These are phyloP conservation scores for Drosophila guanche DNA, from an alignment of 1,140 invertebrate genomes.

Conservation along the genomic window DNA sequence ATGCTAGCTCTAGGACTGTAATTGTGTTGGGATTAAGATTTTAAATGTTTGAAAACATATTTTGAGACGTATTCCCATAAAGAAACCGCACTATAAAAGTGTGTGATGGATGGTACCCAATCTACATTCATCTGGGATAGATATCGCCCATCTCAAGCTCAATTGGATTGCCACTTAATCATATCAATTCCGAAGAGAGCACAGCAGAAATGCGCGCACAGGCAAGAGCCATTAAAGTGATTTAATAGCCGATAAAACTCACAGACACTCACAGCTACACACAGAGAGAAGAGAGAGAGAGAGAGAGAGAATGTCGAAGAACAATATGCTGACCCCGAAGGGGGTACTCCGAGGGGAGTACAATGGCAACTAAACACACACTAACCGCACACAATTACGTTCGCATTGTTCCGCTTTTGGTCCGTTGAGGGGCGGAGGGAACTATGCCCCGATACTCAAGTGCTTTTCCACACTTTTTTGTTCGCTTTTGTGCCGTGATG, in stretches of 20 bases:
- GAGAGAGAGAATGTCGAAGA: constrained; percentile 32
- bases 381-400: constrained; percentile 77
- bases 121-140: no score
- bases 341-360: not conserved
- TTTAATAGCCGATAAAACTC: constrained; percentile 76
- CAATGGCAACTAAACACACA: constrained; percentile 51
- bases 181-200: constrained; percentile 8
- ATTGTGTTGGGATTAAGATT: constrained; percentile 34
- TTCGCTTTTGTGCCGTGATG: not conserved
- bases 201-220: constrained; percentile 8
- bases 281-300: constrained; percentile 55
- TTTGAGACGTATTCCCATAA: no score
- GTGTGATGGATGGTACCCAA: no score
- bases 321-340: constrained; percentile 19
- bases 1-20: constrained; percentile 27
- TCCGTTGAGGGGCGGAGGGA: constrained; percentile 43
- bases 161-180: constrained; percentile 30
- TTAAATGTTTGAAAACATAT: constrained; percentile 6
- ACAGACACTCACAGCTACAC: constrained; percentile 32
- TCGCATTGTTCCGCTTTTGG: constrained; percentile 76
- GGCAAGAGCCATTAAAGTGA: constrained; percentile 72
- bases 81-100: no score
- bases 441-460: constrained; percentile 65
- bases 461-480: constrained; percentile 60
- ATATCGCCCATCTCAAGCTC: not conserved